A percentile compares a stretch with the other conserved stretches of the same genome.
phyloP scores from a whole-genome alignment of 2,797 vertebrate species.

The Sandelia bainsii region DNA sequence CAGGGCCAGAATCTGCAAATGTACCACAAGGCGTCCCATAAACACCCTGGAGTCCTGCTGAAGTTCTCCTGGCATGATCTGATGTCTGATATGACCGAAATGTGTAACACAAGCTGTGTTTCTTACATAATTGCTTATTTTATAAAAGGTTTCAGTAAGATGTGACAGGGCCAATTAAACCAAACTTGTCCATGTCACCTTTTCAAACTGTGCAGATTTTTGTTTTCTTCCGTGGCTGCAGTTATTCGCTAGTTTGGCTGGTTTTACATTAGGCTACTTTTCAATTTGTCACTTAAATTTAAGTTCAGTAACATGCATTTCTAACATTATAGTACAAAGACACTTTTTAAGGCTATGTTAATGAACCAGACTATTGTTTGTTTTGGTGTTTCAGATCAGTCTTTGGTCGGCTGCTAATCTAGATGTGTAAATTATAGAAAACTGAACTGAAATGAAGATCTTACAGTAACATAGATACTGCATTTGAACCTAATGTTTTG shows the following conservation, averaged over 20 bases:
- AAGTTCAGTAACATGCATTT: neutral
- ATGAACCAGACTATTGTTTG: neutral
- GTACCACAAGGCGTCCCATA: constrained; percentile 23
- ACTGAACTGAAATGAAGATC: no score
- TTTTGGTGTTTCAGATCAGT: neutral
- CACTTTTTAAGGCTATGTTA: neutral
- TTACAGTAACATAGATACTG: no score
- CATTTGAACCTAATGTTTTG: no score
- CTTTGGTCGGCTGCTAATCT: neutral
- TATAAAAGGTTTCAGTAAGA: neutral
- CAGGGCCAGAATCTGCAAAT: constrained; percentile 25
- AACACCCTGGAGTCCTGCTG: constrained; percentile 26
- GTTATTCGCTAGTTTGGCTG: neutral
- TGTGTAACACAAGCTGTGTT: constrained; percentile 15
- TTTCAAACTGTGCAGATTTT: neutral
- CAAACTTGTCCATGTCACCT: neutral
- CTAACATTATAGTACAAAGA: neutral
- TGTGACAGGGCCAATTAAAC: neutral
- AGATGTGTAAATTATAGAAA: no score
- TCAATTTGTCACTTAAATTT: neutral
- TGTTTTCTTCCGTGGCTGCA: neutral
- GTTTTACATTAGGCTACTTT: neutral
- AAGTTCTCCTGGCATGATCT: constrained; percentile 16
- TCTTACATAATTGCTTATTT: constrained; percentile 21
- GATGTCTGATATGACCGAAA: constrained; percentile 15